Evolutionary conservation across 2,113 vertebrate species (phyloP).

Genomic region (Rattus norvegicus): DNA sequence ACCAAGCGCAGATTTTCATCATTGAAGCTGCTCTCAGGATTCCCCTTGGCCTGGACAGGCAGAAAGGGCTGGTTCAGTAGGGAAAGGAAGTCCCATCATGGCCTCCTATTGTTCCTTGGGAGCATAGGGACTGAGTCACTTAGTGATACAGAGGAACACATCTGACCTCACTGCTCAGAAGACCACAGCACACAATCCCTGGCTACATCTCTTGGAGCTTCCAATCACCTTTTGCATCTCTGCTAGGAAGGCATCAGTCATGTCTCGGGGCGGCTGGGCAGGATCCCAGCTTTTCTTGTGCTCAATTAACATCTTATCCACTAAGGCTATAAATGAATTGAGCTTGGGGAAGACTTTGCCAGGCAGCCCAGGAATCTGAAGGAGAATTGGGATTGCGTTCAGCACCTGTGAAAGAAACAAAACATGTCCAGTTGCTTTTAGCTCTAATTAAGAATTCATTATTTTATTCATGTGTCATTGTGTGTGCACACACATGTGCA

Average conservation of each 20-base stretch:
- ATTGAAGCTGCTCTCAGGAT: neutral
- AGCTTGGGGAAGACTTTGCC: slow-evolving; percentile 38
- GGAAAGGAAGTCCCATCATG: fast-evolving
- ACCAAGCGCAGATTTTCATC: slow-evolving; percentile 77
- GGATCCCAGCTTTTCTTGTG: slow-evolving; percentile 77
- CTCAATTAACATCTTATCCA: slow-evolving; percentile 48
- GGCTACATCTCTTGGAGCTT: fast-evolving
- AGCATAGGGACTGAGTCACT: neutral
- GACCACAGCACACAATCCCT: fast-evolving
- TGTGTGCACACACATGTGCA: too few relatives aligned
- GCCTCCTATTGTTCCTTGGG: fast-evolving
- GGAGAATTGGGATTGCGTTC: slow-evolving; percentile 65
- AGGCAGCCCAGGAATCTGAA: slow-evolving; percentile 77
- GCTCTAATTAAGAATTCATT: neutral
- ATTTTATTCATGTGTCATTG: neutral
- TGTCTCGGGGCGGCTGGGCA: slow-evolving; percentile 63
- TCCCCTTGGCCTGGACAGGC: slow-evolving; percentile 67
- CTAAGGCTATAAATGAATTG: slow-evolving; percentile 18
- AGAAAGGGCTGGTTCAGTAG: neutral
- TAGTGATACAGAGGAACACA: fast-evolving
- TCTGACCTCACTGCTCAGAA: neutral
- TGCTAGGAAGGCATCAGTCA: slow-evolving; percentile 83
- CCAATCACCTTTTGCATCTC: slow-evolving; percentile 85
- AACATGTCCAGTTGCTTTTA: neutral
- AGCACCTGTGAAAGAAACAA: slow-evolving; percentile 73